These are phyloP conservation scores for Discoglossus pictus DNA, from an alignment of 2,797 vertebrate species.

Conservation along the genomic window DNA sequence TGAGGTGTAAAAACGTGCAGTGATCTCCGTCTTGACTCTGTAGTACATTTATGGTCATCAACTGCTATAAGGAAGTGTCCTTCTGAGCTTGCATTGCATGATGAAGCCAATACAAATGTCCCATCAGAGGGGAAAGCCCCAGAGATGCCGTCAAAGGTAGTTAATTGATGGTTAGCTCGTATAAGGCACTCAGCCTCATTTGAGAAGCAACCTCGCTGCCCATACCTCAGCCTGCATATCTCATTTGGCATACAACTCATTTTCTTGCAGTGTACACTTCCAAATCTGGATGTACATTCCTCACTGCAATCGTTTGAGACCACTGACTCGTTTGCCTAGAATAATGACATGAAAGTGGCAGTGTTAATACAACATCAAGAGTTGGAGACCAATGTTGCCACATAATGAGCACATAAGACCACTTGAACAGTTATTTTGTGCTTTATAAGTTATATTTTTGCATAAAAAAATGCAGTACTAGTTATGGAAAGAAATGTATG, in stretches of 20 bases:
- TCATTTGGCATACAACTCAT: slow-evolving; percentile 57
- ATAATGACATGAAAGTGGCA: slow-evolving; percentile 6
- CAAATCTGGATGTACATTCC: slow-evolving; percentile 67
- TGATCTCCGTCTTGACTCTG: no score
- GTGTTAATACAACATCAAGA: no score
- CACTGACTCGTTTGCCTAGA: slow-evolving; percentile 65
- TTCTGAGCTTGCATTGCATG: slow-evolving; percentile 54
- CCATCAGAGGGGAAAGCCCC: slow-evolving; percentile 54
- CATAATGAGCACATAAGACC: no score
- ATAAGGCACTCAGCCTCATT: slow-evolving; percentile 50
- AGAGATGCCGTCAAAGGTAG: slow-evolving; percentile 69
- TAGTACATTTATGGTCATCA: no score
- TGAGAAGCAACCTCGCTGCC: slow-evolving; percentile 63
- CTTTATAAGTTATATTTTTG: no score
- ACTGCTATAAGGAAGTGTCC: no score
- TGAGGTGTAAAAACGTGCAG: no score
- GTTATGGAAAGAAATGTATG: no score
- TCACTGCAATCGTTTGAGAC: slow-evolving; percentile 64
- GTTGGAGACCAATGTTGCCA: no score
- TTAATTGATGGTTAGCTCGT: slow-evolving; percentile 55
- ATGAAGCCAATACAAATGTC: slow-evolving; percentile 68
- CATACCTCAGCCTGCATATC: slow-evolving; percentile 62
- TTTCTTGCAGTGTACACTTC: slow-evolving; percentile 61
- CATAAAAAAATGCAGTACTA: no score
- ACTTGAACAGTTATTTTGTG: no score